Conservation (phyloP, 2,888 invertebrate genomes). For the Anticlea derivata region DNA sequence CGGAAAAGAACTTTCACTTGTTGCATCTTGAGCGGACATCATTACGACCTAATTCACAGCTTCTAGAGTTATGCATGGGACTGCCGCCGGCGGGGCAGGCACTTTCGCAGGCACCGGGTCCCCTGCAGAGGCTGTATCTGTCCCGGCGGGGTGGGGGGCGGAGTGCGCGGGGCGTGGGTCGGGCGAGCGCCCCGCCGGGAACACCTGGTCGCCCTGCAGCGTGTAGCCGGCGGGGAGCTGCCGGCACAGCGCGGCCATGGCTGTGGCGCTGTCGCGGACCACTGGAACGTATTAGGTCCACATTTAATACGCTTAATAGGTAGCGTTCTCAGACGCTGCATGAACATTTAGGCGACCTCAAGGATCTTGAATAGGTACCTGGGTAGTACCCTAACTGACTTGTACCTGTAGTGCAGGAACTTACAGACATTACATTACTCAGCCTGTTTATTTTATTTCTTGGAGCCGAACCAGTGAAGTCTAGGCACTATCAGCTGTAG, state of each 20-base stretch:
- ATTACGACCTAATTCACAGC: background rate
- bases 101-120: background rate
- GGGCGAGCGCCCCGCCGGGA: slow-evolving; percentile 50
- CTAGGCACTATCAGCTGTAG: too few relatives aligned
- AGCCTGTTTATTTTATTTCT: too few relatives aligned
- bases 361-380: too few relatives aligned
- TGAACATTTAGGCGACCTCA: too few relatives aligned
- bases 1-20: too few relatives aligned
- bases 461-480: too few relatives aligned
- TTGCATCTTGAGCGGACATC: background rate
- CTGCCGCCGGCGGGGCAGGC: background rate
- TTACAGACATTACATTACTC: too few relatives aligned
- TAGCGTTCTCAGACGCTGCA: too few relatives aligned
- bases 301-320: too few relatives aligned
- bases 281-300: slow-evolving; percentile 46
- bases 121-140: too few relatives aligned
- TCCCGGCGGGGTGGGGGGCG: slow-evolving; percentile 24
- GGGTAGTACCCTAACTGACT: too few relatives aligned
- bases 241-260: slow-evolving; percentile 69
- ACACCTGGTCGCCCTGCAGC: slow-evolving; percentile 49
- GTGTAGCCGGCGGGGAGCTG: slow-evolving; percentile 45
- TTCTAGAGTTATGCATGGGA: background rate
- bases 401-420: too few relatives aligned
- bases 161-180: slow-evolving; percentile 46
- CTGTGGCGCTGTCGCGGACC: slow-evolving; percentile 69